Evolutionary conservation across 2,113 vertebrate genomes (phyloP).

Genomic region (Canis aureus): DNA sequence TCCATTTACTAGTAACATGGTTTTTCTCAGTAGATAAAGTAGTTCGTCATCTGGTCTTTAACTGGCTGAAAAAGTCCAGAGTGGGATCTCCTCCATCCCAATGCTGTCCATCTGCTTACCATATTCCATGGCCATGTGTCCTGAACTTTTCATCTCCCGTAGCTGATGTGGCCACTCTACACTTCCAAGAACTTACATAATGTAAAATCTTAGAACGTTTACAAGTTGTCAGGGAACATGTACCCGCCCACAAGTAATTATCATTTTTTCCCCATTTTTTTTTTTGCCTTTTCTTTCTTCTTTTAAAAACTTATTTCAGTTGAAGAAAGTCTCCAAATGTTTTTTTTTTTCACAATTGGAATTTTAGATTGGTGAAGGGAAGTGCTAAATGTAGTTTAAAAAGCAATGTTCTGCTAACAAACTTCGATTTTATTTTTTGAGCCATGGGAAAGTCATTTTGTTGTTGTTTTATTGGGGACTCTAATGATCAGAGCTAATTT

Average conservation of each 20-base stretch:
- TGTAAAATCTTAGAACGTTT: slow-evolving; percentile 75
- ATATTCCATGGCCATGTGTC: slow-evolving; percentile 46
- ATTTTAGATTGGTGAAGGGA: slow-evolving; percentile 18
- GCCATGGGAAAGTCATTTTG: slow-evolving; percentile 12
- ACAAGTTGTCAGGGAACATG: slow-evolving; percentile 74
- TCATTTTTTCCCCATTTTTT: neutral
- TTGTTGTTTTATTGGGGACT: slow-evolving; percentile 25
- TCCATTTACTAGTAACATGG: slow-evolving; percentile 32
- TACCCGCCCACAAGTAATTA: slow-evolving; percentile 64
- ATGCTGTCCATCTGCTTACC: slow-evolving; percentile 54
- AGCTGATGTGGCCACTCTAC: slow-evolving; percentile 70
- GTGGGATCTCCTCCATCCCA: neutral
- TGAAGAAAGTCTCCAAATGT: neutral
- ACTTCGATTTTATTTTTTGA: slow-evolving; percentile 45
- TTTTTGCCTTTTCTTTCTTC: neutral
- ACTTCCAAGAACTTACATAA: slow-evolving; percentile 77
- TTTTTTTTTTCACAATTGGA: slow-evolving; percentile 18
- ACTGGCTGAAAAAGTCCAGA: neutral
- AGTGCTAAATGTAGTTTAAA: slow-evolving; percentile 27
- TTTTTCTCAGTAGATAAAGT: slow-evolving; percentile 56
- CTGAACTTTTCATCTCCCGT: slow-evolving; percentile 55
- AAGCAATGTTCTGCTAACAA: slow-evolving; percentile 44
- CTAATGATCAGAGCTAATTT: neutral
- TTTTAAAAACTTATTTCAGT: slow-evolving; percentile 47
- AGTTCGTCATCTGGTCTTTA: slow-evolving; percentile 46